These are phyloP conservation scores for Drosophila dunni DNA, from an alignment of 1,140 invertebrate species.

Conservation along the genomic window DNA sequence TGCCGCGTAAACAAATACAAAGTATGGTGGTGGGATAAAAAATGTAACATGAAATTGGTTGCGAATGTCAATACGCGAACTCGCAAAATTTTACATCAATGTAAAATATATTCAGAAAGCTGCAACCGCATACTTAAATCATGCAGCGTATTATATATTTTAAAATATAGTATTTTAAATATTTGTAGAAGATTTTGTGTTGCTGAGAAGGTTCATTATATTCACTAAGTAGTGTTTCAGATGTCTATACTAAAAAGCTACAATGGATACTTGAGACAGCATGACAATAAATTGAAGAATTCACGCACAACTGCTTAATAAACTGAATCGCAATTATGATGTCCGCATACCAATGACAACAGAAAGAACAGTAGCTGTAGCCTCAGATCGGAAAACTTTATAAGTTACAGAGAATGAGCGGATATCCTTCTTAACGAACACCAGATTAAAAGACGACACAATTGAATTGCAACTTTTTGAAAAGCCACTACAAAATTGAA, in stretches of 20 bases:
- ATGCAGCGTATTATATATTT: too few species aligned
- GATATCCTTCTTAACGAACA: slow-evolving; percentile 75
- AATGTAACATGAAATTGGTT: slow-evolving; percentile 60
- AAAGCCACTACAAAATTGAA: slow-evolving; percentile 27
- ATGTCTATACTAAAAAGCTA: neutral
- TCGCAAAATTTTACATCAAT: neutral
- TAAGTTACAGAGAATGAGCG: slow-evolving; percentile 54
- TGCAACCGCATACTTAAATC: slow-evolving; percentile 9
- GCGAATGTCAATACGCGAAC: slow-evolving; percentile 14
- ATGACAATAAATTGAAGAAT: slow-evolving; percentile 28
- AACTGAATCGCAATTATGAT: slow-evolving; percentile 66
- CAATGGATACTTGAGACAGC: slow-evolving; percentile 36
- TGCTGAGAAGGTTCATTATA: too few species aligned
- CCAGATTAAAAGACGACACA: slow-evolving; percentile 23
- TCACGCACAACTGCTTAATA: slow-evolving; percentile 51
- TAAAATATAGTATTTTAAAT: neutral
- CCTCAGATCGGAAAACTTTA: slow-evolving; percentile 32
- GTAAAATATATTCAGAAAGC: neutral
- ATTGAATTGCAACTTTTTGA: slow-evolving; percentile 35
- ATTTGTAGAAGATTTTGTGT: neutral
- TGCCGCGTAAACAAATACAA: slow-evolving; percentile 56
- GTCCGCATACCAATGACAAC: slow-evolving; percentile 49
- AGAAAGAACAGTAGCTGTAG: slow-evolving; percentile 6
- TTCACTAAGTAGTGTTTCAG: too few species aligned
- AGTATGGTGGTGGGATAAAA: slow-evolving; percentile 36